These are phyloP conservation scores for Polydrusus pterygomalis DNA, from an alignment of 2,888 invertebrate genomes.

Conservation along the genomic window DNA sequence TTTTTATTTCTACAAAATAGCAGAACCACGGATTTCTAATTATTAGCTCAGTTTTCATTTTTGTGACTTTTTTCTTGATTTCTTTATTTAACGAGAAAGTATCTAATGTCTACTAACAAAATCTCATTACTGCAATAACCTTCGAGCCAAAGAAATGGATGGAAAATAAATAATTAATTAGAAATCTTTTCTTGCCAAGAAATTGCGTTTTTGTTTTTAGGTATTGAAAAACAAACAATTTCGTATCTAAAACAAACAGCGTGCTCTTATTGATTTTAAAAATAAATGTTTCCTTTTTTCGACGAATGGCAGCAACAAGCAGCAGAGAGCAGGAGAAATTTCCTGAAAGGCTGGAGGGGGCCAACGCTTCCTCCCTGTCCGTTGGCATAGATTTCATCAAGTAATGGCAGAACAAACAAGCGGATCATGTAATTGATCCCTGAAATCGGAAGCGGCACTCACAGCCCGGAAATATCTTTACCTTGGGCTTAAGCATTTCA, in stretches of 20 bases:
- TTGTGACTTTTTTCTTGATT: neutral
- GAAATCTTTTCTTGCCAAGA: slow-evolving; percentile 48
- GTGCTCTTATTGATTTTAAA: slow-evolving; percentile 55
- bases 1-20: too few species aligned
- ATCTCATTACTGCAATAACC: slow-evolving; percentile 48
- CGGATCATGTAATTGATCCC: slow-evolving; percentile 67
- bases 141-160: slow-evolving; percentile 48
- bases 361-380: slow-evolving; percentile 45
- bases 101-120: slow-evolving; percentile 41
- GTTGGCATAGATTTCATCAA: slow-evolving; percentile 61
- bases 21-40: neutral
- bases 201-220: slow-evolving; percentile 53
- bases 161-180: slow-evolving; percentile 56
- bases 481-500: slow-evolving; percentile 47
- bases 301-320: slow-evolving; percentile 48
- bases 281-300: slow-evolving; percentile 54
- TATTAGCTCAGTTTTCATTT: slow-evolving; percentile 14
- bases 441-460: slow-evolving; percentile 60
- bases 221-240: slow-evolving; percentile 54
- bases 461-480: slow-evolving; percentile 52
- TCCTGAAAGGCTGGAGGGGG: slow-evolving; percentile 36
- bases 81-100: slow-evolving; percentile 11
- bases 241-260: slow-evolving; percentile 51
- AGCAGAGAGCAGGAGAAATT: slow-evolving; percentile 34
- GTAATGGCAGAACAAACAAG: slow-evolving; percentile 69